Evolutionary conservation across 2,113 vertebrate species (phyloP).

Genomic region (Gallinago paraguaiae): DNA sequence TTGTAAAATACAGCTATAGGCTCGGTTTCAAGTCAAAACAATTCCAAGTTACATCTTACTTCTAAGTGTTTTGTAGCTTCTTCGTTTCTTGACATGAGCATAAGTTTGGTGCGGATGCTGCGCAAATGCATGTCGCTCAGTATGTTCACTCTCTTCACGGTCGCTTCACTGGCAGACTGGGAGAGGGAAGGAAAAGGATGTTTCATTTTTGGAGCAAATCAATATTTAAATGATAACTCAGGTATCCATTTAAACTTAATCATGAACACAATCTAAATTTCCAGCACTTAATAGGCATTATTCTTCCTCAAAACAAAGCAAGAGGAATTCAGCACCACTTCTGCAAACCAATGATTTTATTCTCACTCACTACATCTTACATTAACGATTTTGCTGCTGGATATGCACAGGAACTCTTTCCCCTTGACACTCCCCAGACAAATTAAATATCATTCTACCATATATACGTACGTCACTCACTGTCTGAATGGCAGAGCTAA

Average conservation of each 20-base stretch:
- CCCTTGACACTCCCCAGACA: not conserved
- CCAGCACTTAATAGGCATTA: not conserved
- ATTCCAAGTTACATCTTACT: slow-evolving; percentile 62
- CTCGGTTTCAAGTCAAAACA: not conserved
- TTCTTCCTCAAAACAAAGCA: not conserved
- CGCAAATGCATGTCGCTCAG: slow-evolving; percentile 86
- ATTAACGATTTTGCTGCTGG: not conserved
- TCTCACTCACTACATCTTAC: not conserved
- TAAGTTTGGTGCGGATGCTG: slow-evolving; percentile 84
- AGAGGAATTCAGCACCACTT: not conserved
- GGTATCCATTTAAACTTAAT: not conserved
- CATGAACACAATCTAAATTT: not conserved
- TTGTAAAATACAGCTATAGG: not conserved
- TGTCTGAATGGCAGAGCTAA: not conserved
- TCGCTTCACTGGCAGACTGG: slow-evolving; percentile 83
- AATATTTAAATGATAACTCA: not conserved
- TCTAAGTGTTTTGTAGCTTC: slow-evolving; percentile 86
- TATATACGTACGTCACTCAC: not conserved
- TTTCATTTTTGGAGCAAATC: not conserved
- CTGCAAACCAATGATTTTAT: not conserved
- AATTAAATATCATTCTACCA: not conserved
- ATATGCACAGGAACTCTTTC: not conserved
- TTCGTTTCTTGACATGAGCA: slow-evolving; percentile 86
- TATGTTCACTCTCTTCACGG: slow-evolving; percentile 84
- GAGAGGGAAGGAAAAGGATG: not conserved